These are phyloP conservation scores for Apostichopus californicus DNA, from an alignment of 35 echinoderm and acorn worm genomes.

Conservation along the genomic window DNA sequence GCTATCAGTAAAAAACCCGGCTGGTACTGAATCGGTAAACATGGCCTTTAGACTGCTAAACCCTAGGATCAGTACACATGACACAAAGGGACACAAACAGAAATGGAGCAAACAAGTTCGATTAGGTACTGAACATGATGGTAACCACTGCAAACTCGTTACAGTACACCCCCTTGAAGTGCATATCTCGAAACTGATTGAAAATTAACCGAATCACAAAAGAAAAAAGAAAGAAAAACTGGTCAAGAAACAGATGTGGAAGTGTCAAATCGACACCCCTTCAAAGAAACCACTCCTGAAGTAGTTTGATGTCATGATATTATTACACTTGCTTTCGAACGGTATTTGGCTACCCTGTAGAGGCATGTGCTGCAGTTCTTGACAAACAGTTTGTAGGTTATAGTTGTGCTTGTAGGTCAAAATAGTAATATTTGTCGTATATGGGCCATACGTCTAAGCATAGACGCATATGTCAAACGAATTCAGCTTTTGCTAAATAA, in stretches of 20 bases:
- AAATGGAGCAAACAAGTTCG: not conserved
- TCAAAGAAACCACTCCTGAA: not conserved
- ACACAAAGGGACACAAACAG: conserved; percentile 28
- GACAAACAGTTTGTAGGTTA: too few species aligned
- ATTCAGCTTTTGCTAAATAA: too few species aligned
- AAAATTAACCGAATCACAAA: conserved; percentile 39
- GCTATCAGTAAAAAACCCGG: conserved; percentile 24
- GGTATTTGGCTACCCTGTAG: too few species aligned
- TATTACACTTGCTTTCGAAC: too few species aligned
- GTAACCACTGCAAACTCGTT: conserved; percentile 17
- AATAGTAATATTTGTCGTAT: too few species aligned
- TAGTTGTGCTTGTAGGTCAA: too few species aligned
- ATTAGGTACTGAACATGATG: conserved; percentile 22
- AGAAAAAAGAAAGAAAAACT: not conserved
- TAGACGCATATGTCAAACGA: too few species aligned
- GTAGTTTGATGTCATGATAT: not conserved
- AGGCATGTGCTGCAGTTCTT: too few species aligned
- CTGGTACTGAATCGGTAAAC: conserved; percentile 26
- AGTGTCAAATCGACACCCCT: not conserved
- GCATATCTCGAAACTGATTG: conserved; percentile 36
- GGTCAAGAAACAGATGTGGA: not conserved
- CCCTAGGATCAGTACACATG: conserved; percentile 28
- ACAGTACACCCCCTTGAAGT: not conserved
- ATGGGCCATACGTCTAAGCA: too few species aligned
- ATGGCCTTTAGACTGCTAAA: conserved; percentile 49